These are phyloP conservation scores for Sepioteuthis lessoniana DNA, from an alignment of 2,888 invertebrate species.

Conservation along the genomic window DNA sequence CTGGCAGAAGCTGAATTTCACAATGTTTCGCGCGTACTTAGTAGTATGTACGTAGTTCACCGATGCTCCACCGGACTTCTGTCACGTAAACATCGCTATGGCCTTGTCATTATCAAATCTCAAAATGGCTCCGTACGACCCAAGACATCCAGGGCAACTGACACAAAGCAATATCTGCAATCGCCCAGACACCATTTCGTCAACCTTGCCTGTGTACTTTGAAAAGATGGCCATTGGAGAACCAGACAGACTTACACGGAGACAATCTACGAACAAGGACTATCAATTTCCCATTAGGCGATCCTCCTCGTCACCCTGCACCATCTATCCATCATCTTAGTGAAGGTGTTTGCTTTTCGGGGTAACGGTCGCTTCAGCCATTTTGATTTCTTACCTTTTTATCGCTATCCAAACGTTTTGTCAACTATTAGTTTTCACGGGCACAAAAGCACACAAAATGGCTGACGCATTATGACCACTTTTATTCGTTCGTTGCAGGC, in stretches of 20 bases:
- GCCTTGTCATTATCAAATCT: neutral
- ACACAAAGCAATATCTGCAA: neutral
- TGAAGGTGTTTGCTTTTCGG: neutral
- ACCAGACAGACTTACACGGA: neutral
- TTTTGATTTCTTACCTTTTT: neutral
- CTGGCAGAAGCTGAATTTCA: neutral
- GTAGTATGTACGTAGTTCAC: too few relatives aligned
- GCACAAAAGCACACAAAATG: neutral
- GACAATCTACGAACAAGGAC: neutral
- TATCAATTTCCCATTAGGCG: conserved; percentile 6
- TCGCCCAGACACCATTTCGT: neutral
- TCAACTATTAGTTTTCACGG: neutral
- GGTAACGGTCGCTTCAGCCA: neutral
- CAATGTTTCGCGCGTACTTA: neutral
- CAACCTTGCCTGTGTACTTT: neutral
- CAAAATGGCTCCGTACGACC: neutral
- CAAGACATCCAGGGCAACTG: neutral
- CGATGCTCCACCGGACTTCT: neutral
- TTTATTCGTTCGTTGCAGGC: neutral
- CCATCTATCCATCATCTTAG: neutral
- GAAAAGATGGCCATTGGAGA: neutral
- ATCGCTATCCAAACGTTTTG: neutral
- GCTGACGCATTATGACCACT: neutral
- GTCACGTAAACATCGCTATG: neutral
- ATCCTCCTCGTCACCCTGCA: neutral